phyloP scores from a whole-genome alignment of 2,113 vertebrate genomes.

The Mirza zaza region DNA sequence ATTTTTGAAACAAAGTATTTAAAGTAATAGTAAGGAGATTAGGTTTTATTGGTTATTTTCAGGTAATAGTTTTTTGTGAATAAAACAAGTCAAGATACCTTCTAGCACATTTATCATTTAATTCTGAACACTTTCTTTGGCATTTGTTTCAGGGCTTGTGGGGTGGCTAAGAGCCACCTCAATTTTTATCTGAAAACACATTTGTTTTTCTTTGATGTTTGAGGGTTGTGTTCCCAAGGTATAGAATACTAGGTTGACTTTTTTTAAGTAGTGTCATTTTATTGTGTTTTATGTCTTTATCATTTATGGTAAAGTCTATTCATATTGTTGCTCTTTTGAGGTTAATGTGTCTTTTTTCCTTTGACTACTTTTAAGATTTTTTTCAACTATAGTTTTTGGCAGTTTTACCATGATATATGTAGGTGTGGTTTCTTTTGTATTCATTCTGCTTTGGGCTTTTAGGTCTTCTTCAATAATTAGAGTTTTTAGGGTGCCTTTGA shows the following conservation, averaged over 20 bases:
- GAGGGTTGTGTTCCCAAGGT: background rate
- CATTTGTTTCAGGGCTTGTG: background rate
- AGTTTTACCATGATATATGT: background rate
- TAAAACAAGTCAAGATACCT: background rate
- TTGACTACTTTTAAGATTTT: background rate
- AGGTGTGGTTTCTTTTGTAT: background rate
- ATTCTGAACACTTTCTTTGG: background rate
- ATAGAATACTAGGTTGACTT: background rate
- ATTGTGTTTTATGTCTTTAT: conserved; percentile 38
- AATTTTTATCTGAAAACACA: conserved; percentile 12
- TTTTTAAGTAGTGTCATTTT: background rate
- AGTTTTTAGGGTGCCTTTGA: background rate
- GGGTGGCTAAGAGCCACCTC: background rate
- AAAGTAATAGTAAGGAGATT: background rate
- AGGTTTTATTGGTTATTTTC: background rate
- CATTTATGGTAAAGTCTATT: background rate
- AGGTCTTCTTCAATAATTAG: background rate
- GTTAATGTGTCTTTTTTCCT: background rate
- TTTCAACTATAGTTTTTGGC: background rate
- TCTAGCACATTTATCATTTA: background rate
- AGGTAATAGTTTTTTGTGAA: background rate
- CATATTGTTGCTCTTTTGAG: background rate
- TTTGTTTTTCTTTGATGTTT: conserved; percentile 48
- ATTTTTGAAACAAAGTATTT: conserved; percentile 33
- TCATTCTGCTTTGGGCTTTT: background rate